Base-by-base conservation (phyloP, 23 tunicate species). In the Botrylloides violaceus region DNA sequence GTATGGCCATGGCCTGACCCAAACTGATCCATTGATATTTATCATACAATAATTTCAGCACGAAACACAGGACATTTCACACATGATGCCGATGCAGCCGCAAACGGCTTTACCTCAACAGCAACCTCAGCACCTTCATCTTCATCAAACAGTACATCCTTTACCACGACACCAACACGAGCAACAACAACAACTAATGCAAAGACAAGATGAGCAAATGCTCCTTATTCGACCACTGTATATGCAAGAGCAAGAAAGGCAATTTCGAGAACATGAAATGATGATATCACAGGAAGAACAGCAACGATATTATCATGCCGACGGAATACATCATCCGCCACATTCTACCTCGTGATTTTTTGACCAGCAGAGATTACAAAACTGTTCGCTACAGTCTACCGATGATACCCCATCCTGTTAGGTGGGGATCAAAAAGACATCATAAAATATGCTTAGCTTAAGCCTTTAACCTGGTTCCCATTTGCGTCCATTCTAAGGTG, bases 291-390 rank as follows among this genome's bases (percentile, higher is more conserved):
- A 72, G 37, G 82, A 83, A 26, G 68, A 64, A 43, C 80, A 47
- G 6, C 71, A 68, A 32, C 57, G 57, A 5, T 72, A 50, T 4
- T 70, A 32, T 34, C 83, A 72, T 28, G 34, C 26, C 35, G 70
- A 63, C 32, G 35, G 33, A 9, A 29, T 37, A 26, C 84, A 66
- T 5, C 74, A 24, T 19, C 74, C 74, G 18, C 74, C 74, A 6
- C 83, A 71, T 48, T 71, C 92, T 64, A 78, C 92, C 71, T 76
- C 92, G 25, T 65, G 57, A 71, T 78, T 22, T n/a, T n/a, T n/a
- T n/a, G n/a, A n/a, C n/a, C n/a, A n/a, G n/a, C n/a, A n/a, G n/a
- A n/a, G n/a, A n/a, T n/a, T n/a, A n/a, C n/a, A n/a, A n/a, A n/a
- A n/a, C n/a, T n/a, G n/a, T n/a, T n/a, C n/a, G n/a, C n/a, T n/a